Evolutionary conservation across 2,888 invertebrate genomes (phyloP), one percentile per base, ranked within the genome.

Genomic region (Tipula helvola): DNA sequence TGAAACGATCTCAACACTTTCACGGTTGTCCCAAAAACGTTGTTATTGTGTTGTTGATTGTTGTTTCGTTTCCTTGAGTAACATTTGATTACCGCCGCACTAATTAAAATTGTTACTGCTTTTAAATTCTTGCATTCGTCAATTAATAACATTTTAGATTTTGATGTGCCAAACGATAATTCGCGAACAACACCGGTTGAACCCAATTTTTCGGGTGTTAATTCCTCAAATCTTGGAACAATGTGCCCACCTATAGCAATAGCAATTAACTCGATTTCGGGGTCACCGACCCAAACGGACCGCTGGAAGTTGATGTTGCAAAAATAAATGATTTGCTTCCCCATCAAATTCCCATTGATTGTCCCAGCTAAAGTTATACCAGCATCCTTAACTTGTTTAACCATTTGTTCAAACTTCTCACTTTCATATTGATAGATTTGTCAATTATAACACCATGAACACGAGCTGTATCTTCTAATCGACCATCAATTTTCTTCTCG

Each of bases 271-370:
- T 99, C 99, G 90, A 99, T 99, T 93, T 99, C 99, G 0, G 99
- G 99, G 0, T 99, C 99, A 86, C 99, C 99, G 87, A 99, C 99
- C 99, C 99, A n/a, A 99, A 89, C 99, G 94, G 7, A 99, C 98
- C 12, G 99, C 99, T 0, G 99, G 99, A 87, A 99, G 92, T 57
- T 96, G 92, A 89, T 96, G 95, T 90, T 99, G 96, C 28, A 99
- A 93, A 87, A 99, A 93, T 87, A 99, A 93, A 92, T 99, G 99
- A 92, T 99, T 99, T 0, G 99, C 99, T 92, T 99, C 99, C 91
- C 99, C 99, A 91, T 99, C 99, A 91, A 99, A 99, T 88, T 99
- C 99, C 99, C 99, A 99, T 90, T 99, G 99, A 91, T 99, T 99
- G 90, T n/a, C n/a, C 99, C 98, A 0, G 98, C 99, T 86, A 99